phyloP scores from a whole-genome alignment of 2,797 vertebrate species.

The Rhinophrynus dorsalis region DNA sequence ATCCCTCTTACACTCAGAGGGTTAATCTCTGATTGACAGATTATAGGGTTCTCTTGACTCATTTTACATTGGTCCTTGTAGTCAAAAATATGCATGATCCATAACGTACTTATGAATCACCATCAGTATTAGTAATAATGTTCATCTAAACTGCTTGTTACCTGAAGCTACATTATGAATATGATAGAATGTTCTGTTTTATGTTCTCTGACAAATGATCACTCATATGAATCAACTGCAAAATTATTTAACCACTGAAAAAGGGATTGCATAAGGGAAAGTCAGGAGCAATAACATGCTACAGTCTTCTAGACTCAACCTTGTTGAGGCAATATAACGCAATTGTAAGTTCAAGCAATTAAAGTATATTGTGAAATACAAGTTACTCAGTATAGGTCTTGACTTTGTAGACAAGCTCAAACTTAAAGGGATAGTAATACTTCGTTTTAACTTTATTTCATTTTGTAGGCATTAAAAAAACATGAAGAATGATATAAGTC shows the following conservation, averaged over 20 bases:
- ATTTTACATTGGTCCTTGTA: too few relatives aligned
- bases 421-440: too few relatives aligned
- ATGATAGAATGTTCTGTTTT: slow-evolving; percentile 4
- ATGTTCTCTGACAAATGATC: neutral
- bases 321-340: neutral
- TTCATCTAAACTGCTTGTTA: neutral
- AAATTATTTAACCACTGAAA: slow-evolving; percentile 15
- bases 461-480: too few relatives aligned
- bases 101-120: too few relatives aligned
- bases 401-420: too few relatives aligned
- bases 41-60: too few relatives aligned
- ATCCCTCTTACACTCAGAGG: too few relatives aligned
- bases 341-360: neutral
- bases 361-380: neutral
- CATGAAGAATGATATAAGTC: too few relatives aligned
- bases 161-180: slow-evolving; percentile 18
- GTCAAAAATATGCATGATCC: too few relatives aligned
- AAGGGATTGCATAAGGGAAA: neutral
- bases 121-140: slow-evolving; percentile 7
- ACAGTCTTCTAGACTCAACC: neutral
- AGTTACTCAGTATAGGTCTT: too few relatives aligned
- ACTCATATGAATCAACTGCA: slow-evolving; percentile 5
- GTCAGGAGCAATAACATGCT: neutral
- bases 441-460: too few relatives aligned
- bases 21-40: too few relatives aligned